phyloP scores from a whole-genome alignment of 2,888 invertebrate genomes.

The Pollenia amentaria region DNA sequence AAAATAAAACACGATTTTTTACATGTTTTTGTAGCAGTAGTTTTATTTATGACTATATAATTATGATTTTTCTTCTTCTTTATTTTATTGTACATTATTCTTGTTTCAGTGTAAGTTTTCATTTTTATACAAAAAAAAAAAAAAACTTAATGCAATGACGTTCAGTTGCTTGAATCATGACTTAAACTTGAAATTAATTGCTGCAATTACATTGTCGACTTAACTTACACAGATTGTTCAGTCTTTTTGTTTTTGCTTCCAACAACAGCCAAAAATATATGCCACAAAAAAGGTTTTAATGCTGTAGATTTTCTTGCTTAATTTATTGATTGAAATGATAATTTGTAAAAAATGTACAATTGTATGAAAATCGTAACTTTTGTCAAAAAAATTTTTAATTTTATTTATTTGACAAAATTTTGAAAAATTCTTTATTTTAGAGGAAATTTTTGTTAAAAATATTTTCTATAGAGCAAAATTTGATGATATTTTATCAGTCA shows the following conservation, averaged over 20 bases:
- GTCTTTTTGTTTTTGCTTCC: neutral
- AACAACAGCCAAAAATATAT: neutral
- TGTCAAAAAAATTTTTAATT: too few relatives aligned
- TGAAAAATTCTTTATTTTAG: too few relatives aligned
- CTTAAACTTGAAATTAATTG: constrained; percentile 79
- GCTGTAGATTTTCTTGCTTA: neutral
- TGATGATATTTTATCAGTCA: too few relatives aligned
- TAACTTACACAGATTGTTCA: constrained; percentile 58
- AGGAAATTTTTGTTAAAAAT: too few relatives aligned
- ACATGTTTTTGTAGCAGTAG: neutral
- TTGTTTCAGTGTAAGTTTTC: constrained; percentile 62
- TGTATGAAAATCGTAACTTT: too few relatives aligned
- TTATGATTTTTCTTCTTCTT: neutral
- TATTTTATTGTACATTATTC: neutral
- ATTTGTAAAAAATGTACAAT: too few relatives aligned
- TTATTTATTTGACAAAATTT: too few relatives aligned
- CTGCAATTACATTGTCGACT: constrained; percentile 80
- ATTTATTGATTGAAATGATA: neutral
- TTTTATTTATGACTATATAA: neutral
- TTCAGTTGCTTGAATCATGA: constrained; percentile 66
- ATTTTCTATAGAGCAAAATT: too few relatives aligned
- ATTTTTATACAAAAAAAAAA: constrained; percentile 18
- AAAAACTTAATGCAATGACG: constrained; percentile 49
- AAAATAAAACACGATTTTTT: neutral
- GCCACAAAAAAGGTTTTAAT: neutral